These are phyloP conservation scores for Tholera decimalis DNA, from an alignment of 2,888 invertebrate genomes.

Conservation along the genomic window DNA sequence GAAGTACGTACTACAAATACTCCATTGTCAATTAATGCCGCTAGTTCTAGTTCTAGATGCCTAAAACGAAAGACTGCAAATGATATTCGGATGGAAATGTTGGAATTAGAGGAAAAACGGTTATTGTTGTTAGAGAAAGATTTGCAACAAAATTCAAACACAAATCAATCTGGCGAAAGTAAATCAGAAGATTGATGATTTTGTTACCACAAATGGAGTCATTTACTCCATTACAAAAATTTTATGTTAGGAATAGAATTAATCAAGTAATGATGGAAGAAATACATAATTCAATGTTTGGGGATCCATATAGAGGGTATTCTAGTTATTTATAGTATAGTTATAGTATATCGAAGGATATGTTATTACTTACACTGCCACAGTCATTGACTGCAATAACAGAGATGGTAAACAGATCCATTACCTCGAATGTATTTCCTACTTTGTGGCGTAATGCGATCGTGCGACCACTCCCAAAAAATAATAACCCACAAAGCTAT, in stretches of 20 bases:
- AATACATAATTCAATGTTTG: slow-evolving; percentile 21
- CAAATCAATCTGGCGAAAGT: slow-evolving; percentile 33
- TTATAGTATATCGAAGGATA: too few relatives aligned
- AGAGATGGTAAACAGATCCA: too few relatives aligned
- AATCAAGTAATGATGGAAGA: slow-evolving; percentile 49
- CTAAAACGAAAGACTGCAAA: slow-evolving; percentile 22
- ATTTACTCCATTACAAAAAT: slow-evolving; percentile 43
- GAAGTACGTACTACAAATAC: slow-evolving; percentile 33
- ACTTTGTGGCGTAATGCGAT: too few relatives aligned
- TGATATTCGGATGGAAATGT: slow-evolving; percentile 28
- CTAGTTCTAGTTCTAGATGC: slow-evolving; percentile 25
- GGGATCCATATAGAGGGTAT: slow-evolving; percentile 20
- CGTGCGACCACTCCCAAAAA: too few relatives aligned
- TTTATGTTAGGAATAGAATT: slow-evolving; percentile 41
- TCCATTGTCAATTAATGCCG: slow-evolving; percentile 31
- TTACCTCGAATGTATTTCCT: too few relatives aligned
- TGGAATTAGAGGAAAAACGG: slow-evolving; percentile 37
- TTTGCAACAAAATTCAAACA: slow-evolving; percentile 23
- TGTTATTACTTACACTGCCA: too few relatives aligned
- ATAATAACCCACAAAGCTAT: too few relatives aligned
- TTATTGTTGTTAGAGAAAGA: slow-evolving; percentile 40
- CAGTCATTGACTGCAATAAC: too few relatives aligned
- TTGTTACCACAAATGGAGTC: slow-evolving; percentile 43
- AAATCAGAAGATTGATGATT: slow-evolving; percentile 46
- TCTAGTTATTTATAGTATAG: too few relatives aligned